Evolutionary conservation across 2,113 vertebrate species (phyloP).

Genomic region (Bathybates hornii): DNA sequence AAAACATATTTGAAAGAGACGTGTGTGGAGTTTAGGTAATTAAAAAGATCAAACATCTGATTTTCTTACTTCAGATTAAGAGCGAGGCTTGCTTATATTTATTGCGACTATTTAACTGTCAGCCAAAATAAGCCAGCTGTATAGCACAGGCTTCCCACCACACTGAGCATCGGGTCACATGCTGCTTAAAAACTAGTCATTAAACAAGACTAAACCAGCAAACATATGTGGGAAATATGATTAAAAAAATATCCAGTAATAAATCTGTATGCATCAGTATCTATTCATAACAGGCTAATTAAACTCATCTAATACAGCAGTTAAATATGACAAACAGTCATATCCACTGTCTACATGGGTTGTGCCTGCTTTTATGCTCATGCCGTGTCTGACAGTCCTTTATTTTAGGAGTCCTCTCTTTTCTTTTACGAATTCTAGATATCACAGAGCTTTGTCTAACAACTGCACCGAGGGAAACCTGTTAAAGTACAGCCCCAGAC

Average conservation of each 20-base stretch:
- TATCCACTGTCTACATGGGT: not conserved
- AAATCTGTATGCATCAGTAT: not conserved
- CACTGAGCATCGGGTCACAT: not conserved
- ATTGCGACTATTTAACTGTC: not conserved
- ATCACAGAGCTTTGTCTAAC: slow-evolving; percentile 85
- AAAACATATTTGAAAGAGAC: not conserved
- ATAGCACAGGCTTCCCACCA: not conserved
- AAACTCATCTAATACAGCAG: not conserved
- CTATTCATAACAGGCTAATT: not conserved
- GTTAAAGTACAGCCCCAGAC: slow-evolving; percentile 81
- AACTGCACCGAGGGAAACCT: slow-evolving; percentile 85
- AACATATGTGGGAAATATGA: not conserved
- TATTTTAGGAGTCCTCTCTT: not conserved
- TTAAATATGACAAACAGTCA: not conserved
- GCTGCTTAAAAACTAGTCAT: not conserved
- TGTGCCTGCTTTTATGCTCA: not conserved
- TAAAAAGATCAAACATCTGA: not conserved
- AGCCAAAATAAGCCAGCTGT: not conserved
- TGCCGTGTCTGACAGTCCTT: not conserved
- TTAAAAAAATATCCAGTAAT: not conserved
- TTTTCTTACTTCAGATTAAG: not conserved
- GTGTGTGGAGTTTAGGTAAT: not conserved
- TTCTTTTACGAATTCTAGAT: slow-evolving; percentile 62
- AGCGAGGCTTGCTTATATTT: not conserved
- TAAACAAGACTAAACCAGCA: not conserved